Conservation (phyloP, 2,888 invertebrate species). For the Alloscopus bannaensis region DNA sequence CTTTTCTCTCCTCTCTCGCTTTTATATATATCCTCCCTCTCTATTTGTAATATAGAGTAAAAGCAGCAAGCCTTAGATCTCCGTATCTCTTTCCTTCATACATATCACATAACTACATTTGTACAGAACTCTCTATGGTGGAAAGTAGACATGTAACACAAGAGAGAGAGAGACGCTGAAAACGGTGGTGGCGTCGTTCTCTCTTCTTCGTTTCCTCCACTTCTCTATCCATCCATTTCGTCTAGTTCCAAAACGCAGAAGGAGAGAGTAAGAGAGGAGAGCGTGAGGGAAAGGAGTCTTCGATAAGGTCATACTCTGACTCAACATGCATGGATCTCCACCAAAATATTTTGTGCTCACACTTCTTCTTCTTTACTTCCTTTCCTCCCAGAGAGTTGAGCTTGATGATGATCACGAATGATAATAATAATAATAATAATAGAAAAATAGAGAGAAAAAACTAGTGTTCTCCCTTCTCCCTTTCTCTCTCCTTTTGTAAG, state of each 20-base stretch:
- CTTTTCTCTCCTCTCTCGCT: no score
- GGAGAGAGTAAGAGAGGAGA: conserved; percentile 11
- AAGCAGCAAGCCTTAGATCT: background rate
- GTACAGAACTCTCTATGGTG: background rate
- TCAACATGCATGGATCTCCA: conserved; percentile 7
- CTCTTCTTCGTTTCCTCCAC: no score
- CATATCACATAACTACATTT: background rate
- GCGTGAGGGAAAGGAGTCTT: background rate
- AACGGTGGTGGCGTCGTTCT: no score
- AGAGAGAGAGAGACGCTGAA: conserved; percentile 1
- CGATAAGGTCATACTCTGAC: conserved; percentile 18
- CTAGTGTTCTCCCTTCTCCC: conserved; percentile 9
- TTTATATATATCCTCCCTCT: no score
- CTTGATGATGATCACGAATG: conserved; percentile 38
- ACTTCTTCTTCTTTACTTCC: background rate
- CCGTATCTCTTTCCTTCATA: background rate
- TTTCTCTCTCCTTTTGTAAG: background rate
- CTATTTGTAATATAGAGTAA: conserved; percentile 3
- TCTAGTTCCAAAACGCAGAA: conserved; percentile 4
- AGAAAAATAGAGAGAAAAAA: conserved; percentile 7
- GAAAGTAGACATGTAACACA: background rate
- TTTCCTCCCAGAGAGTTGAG: conserved; percentile 20
- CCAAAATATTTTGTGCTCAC: conserved; percentile 20
- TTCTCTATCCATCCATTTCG: no score
- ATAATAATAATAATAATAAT: conserved; percentile 19